These are phyloP conservation scores for Fragum sueziense DNA, from an alignment of 2,888 invertebrate species.

Conservation along the genomic window DNA sequence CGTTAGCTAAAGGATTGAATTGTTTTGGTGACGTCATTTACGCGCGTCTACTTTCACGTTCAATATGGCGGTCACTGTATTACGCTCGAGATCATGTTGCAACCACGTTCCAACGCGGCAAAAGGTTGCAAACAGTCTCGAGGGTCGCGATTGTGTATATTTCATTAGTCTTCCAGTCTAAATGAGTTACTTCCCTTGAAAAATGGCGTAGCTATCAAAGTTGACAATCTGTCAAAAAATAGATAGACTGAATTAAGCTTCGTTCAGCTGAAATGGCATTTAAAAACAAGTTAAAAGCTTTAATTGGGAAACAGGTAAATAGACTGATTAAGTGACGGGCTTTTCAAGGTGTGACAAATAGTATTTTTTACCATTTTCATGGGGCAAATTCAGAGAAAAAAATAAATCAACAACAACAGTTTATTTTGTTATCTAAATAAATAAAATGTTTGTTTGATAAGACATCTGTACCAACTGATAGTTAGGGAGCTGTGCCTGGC, in stretches of 20 bases:
- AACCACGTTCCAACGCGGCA: no score
- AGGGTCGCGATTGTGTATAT: no score
- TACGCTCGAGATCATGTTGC: no score
- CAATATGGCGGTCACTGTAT: no score
- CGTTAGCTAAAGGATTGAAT: no score
- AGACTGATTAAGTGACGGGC: background rate
- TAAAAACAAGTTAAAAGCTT: constrained; percentile 74
- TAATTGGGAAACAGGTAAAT: constrained; percentile 73
- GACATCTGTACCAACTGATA: background rate
- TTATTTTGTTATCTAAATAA: background rate
- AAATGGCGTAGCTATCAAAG: background rate
- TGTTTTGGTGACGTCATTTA: no score
- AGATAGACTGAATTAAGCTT: background rate
- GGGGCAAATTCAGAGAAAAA: background rate
- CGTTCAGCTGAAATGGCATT: constrained; percentile 67
- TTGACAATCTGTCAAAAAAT: constrained; percentile 1
- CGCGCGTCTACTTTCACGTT: no score
- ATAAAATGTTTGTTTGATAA: background rate
- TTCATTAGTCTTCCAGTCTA: no score
- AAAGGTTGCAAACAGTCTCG: no score
- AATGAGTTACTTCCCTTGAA: constrained; percentile 5
- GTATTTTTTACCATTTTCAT: background rate
- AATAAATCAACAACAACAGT: background rate
- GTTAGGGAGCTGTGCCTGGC: background rate
- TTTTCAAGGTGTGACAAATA: background rate